A percentile compares a stretch with the other conserved stretches of the same genome.
phyloP scores from a whole-genome alignment of 2,797 vertebrate species.

The Mormyrops attenuatus region DNA sequence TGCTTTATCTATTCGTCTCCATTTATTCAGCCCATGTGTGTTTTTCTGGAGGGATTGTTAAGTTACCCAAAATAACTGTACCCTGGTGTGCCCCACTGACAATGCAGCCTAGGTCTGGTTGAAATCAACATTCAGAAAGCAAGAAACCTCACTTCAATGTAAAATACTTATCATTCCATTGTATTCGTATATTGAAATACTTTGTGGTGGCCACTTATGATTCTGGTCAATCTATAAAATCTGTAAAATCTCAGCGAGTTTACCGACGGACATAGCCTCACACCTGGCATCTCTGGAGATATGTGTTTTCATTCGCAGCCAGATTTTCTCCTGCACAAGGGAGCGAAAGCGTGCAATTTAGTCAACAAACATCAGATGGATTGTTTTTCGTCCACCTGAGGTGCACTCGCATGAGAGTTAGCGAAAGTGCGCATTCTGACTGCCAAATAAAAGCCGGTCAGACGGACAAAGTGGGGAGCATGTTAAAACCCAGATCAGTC shows the following conservation, averaged over 20 bases:
- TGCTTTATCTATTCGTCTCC: background rate
- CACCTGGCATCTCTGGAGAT: background rate
- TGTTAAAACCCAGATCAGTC: background rate
- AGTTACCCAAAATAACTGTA: background rate
- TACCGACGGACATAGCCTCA: background rate
- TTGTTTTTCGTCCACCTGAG: background rate
- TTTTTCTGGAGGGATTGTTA: background rate
- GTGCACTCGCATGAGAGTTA: background rate
- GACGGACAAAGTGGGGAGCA: background rate
- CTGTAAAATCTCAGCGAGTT: background rate
- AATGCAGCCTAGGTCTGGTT: background rate
- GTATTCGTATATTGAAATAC: background rate
- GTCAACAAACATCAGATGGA: conserved; percentile 4
- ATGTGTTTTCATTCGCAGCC: background rate
- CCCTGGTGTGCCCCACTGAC: background rate
- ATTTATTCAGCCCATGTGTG: background rate
- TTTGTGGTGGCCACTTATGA: background rate
- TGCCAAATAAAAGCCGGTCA: background rate
- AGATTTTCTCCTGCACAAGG: background rate
- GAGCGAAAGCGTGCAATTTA: background rate
- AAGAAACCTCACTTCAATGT: background rate
- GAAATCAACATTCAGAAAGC: background rate
- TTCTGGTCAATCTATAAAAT: background rate
- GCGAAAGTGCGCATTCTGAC: background rate
- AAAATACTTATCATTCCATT: background rate